Conservation (phyloP, 2,888 invertebrate genomes). For the Sabatieria punctata region DNA sequence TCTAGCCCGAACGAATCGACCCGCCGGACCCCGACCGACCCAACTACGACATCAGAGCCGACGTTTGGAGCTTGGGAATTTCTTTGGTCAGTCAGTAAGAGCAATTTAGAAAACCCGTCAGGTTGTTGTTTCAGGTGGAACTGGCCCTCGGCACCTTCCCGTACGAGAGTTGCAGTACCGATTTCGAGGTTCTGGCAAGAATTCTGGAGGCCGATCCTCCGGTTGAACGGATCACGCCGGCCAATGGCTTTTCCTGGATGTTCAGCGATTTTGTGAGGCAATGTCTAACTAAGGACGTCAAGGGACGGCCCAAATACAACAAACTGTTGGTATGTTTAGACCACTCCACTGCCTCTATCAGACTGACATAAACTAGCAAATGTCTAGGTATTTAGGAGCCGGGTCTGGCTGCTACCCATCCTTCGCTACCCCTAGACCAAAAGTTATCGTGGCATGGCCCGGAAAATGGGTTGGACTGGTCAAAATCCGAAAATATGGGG, state of each 20-base stretch:
- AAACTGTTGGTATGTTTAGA: conserved; percentile 20
- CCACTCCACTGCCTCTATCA: no score
- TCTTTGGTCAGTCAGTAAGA: conserved; percentile 25
- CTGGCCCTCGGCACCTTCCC: conserved; percentile 90
- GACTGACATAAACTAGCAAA: no score
- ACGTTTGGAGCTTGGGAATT: conserved; percentile 94
- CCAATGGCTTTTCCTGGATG: conserved; percentile 14
- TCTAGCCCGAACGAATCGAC: conserved; percentile 85
- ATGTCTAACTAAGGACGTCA: conserved; percentile 22
- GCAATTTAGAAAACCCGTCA: no score
- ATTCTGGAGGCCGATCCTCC: conserved; percentile 51
- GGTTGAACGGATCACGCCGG: conserved; percentile 13
- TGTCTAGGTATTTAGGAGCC: no score
- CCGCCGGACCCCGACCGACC: conserved; percentile 75
- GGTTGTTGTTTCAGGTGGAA: conserved; percentile 51
- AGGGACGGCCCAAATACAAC: conserved; percentile 21
- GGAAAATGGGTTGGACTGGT: no score
- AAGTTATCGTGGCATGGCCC: no score
- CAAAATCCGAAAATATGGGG: no score
- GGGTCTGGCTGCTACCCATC: no score
- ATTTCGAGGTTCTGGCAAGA: conserved; percentile 87
- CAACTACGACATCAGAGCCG: conserved; percentile 94
- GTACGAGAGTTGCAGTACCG: conserved; percentile 78
- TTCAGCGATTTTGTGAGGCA: conserved; percentile 22
- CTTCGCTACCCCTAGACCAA: no score